Evolutionary conservation across 2,113 vertebrate genomes (phyloP).

Genomic region (sheep (Ovis aries)): DNA sequence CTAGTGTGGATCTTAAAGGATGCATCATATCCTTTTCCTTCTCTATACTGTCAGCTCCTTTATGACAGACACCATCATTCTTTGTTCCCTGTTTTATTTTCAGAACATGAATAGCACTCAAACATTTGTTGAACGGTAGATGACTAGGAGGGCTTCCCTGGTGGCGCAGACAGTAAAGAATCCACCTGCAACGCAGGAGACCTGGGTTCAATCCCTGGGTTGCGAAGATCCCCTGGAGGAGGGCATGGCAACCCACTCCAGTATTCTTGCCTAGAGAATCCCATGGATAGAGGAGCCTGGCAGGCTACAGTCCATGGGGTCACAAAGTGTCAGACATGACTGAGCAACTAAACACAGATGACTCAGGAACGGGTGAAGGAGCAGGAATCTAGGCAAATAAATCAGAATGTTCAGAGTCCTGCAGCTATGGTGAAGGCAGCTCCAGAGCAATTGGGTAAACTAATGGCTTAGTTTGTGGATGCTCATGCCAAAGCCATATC

Average conservation of each 20-base stretch:
- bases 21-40: neutral
- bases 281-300: neutral
- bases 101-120: neutral
- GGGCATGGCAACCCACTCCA: neutral
- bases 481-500: neutral
- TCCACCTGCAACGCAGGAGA: rapidly evolving
- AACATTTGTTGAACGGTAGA: too few species aligned
- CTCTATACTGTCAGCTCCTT: neutral
- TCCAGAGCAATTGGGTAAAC: neutral
- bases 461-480: neutral
- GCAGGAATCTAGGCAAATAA: neutral
- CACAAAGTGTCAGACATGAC: neutral
- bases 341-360: neutral
- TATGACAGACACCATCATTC: neutral
- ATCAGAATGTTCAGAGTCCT: neutral
- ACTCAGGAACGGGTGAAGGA: neutral
- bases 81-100: neutral
- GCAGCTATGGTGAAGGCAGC: neutral
- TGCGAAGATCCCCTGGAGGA: neutral
- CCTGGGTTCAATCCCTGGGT: neutral
- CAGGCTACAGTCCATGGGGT: neutral
- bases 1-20: neutral
- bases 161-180: neutral
- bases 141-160: neutral
- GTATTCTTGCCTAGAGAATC: neutral